These are phyloP conservation scores for Dromiciops gliroides DNA, from an alignment of 2,113 vertebrate genomes.

Conservation along the genomic window DNA sequence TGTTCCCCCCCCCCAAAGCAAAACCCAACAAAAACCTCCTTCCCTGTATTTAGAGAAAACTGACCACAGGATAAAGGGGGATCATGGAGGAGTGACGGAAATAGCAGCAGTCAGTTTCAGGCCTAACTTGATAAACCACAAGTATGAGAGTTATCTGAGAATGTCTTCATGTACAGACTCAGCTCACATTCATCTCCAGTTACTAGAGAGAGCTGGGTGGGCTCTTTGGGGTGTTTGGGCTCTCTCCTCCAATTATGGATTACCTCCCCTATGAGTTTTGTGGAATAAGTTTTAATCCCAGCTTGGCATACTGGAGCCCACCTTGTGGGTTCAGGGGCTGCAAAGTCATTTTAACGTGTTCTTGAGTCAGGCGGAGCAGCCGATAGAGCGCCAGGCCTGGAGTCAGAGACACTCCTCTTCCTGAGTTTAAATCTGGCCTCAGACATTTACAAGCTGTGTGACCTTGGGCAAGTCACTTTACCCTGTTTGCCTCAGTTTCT, in stretches of 20 bases:
- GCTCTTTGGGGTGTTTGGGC: neutral
- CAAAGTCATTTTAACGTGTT: neutral
- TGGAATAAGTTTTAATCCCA: neutral
- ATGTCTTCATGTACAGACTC: neutral
- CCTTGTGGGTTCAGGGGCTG: neutral
- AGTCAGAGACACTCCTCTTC: neutral
- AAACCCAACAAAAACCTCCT: neutral
- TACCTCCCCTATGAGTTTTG: neutral
- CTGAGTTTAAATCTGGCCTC: neutral
- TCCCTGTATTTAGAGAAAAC: neutral
- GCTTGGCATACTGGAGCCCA: neutral
- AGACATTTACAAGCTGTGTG: neutral
- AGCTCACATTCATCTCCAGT: neutral
- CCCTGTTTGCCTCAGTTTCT: neutral
- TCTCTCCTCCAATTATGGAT: neutral
- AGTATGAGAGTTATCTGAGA: neutral
- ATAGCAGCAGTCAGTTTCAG: neutral
- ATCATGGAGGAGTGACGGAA: neutral
- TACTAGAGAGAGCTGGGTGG: neutral
- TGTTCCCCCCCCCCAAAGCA: no score
- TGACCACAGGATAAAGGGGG: neutral
- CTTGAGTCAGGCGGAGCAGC: neutral
- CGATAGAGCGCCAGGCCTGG: neutral
- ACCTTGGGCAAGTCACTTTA: no score
- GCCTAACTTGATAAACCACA: slow-evolving; percentile 2